Conservation (phyloP, 2,113 vertebrate species). For the Shinisaurus crocodilurus region DNA sequence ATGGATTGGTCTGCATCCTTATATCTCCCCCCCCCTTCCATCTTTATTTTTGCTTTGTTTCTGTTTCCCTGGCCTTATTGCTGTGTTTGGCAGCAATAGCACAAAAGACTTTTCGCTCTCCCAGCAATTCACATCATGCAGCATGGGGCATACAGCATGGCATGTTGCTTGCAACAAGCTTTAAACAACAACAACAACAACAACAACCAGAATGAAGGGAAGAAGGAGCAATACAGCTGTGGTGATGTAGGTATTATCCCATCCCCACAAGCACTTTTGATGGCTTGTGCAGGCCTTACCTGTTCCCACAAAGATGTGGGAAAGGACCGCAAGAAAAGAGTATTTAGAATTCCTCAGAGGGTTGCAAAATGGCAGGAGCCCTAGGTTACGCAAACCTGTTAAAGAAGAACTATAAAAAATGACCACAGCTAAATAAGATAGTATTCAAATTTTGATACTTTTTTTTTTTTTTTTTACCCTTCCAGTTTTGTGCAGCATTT, state of each 20-base stretch:
- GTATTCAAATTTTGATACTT: conserved; percentile 24
- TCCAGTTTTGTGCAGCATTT: conserved; percentile 41
- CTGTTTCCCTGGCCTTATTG: not conserved
- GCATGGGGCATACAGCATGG: too few species aligned
- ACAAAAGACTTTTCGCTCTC: not conserved
- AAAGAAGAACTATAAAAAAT: not conserved
- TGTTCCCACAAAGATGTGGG: not conserved
- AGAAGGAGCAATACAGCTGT: not conserved
- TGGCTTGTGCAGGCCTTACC: not conserved
- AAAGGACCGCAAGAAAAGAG: not conserved
- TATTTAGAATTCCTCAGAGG: not conserved
- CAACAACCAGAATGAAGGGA: not conserved
- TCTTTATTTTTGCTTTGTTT: not conserved
- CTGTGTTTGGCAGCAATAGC: too few species aligned
- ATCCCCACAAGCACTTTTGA: not conserved
- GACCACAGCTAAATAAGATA: not conserved
- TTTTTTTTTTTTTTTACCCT: conserved; percentile 36
- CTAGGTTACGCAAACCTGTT: not conserved
- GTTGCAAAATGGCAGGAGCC: not conserved
- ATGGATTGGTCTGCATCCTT: not conserved
- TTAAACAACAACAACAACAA: not conserved
- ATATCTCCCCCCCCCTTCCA: not conserved
- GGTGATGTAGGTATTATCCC: not conserved
- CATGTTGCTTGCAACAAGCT: too few species aligned
- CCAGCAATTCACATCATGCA: not conserved